Evolutionary conservation across 2,888 invertebrate genomes (phyloP).

Genomic region (Prostheceraeus crozeri): DNA sequence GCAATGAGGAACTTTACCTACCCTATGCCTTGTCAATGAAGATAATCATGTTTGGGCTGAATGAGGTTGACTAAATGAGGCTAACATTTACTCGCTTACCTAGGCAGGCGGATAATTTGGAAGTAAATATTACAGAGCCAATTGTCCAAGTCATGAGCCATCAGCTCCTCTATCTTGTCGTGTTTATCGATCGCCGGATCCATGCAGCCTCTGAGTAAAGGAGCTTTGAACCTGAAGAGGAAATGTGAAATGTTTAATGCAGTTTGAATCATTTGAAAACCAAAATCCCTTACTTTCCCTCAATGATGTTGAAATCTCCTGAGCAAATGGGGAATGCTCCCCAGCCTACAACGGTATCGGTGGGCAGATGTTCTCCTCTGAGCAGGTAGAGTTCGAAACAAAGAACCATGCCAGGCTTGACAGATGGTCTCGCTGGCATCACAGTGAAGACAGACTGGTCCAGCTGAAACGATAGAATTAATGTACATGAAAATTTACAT

Average conservation of each 20-base stretch:
- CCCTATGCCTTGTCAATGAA: no score
- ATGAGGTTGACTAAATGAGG: no score
- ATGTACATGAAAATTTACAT: no score
- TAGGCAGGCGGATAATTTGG: constrained; percentile 51
- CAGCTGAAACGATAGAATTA: constrained; percentile 46
- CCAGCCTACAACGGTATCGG: constrained; percentile 52
- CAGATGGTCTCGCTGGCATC: constrained; percentile 48
- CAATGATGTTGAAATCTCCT: constrained; percentile 51
- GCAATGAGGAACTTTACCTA: no score
- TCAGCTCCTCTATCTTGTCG: constrained; percentile 49
- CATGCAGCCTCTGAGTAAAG: constrained; percentile 51
- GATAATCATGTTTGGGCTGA: no score
- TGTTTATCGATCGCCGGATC: constrained; percentile 49
- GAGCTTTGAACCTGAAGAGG: constrained; percentile 46
- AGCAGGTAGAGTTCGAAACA: constrained; percentile 53
- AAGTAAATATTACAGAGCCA: constrained; percentile 54
- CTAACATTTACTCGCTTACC: constrained; percentile 45
- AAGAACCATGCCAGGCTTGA: constrained; percentile 52
- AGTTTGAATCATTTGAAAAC: not conserved
- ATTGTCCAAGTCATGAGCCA: constrained; percentile 51
- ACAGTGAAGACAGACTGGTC: constrained; percentile 54
- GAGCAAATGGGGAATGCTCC: constrained; percentile 53
- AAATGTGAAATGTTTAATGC: not conserved
- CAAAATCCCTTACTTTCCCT: constrained; percentile 49
- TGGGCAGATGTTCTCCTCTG: constrained; percentile 48